Evolutionary conservation across 2,113 vertebrate genomes (phyloP).

Genomic region (Fulica atra): DNA sequence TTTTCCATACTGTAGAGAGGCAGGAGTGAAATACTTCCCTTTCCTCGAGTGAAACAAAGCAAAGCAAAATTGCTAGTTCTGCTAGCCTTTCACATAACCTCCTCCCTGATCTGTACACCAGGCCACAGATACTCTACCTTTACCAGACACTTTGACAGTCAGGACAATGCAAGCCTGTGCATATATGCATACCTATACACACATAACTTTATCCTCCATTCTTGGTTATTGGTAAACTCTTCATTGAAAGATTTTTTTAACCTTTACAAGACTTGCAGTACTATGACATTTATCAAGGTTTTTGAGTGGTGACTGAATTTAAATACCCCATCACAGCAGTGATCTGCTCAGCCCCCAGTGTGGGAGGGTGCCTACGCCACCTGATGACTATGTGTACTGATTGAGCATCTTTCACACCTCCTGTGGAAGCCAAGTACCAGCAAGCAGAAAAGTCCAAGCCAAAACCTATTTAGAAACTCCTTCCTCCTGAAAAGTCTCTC

Average conservation of each 20-base stretch:
- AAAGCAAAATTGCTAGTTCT: background rate
- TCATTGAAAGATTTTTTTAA: background rate
- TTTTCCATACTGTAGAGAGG: background rate
- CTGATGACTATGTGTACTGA: background rate
- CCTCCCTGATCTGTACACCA: background rate
- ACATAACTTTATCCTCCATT: background rate
- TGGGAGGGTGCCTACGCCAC: background rate
- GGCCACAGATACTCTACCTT: background rate
- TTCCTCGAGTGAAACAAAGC: background rate
- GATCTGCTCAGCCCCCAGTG: background rate
- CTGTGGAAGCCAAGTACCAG: background rate
- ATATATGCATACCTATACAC: background rate
- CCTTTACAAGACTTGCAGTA: background rate
- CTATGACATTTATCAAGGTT: background rate
- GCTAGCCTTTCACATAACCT: background rate
- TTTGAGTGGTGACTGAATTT: background rate
- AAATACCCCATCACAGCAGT: background rate
- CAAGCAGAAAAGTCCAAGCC: background rate
- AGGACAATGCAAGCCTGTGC: background rate
- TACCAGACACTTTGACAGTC: background rate
- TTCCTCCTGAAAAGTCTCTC: background rate
- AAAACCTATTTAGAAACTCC: background rate
- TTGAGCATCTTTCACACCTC: background rate
- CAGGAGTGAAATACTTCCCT: background rate
- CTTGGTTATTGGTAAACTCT: background rate